A percentile compares a stretch with the other conserved stretches of the same genome.
phyloP scores from a whole-genome alignment of 2,113 vertebrate species.

The Dolichotis patagonum region DNA sequence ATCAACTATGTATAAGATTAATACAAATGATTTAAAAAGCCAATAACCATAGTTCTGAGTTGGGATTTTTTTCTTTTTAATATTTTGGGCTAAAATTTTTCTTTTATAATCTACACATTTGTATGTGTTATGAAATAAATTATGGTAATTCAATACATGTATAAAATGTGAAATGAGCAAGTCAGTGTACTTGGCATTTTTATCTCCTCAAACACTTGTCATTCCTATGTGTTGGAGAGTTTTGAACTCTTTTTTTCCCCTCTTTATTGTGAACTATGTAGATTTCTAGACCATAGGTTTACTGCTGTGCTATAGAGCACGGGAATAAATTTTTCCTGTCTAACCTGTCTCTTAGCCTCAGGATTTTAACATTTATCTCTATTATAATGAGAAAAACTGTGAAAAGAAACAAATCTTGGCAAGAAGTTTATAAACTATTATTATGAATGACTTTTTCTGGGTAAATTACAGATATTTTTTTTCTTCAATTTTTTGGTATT shows the following conservation, averaged over 20 bases:
- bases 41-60: background rate
- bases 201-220: background rate
- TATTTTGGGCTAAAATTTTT: background rate
- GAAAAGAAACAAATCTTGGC: background rate
- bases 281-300: background rate
- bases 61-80: background rate
- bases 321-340: background rate
- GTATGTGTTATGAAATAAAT: background rate
- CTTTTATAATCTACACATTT: background rate
- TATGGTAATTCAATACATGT: background rate
- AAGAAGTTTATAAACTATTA: background rate
- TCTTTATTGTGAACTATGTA: background rate
- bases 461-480: background rate
- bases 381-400: background rate
- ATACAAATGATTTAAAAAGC: background rate
- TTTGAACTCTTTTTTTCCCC: background rate
- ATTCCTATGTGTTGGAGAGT: background rate
- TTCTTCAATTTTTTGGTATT: background rate
- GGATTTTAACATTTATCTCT: conserved; percentile 14
- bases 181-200: background rate
- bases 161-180: background rate
- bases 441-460: background rate
- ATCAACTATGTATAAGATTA: background rate
- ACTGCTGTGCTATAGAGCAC: background rate
- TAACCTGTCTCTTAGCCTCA: background rate